Evolutionary conservation across 2,797 vertebrate genomes (phyloP).

Genomic region (Glossophaga mutica): DNA sequence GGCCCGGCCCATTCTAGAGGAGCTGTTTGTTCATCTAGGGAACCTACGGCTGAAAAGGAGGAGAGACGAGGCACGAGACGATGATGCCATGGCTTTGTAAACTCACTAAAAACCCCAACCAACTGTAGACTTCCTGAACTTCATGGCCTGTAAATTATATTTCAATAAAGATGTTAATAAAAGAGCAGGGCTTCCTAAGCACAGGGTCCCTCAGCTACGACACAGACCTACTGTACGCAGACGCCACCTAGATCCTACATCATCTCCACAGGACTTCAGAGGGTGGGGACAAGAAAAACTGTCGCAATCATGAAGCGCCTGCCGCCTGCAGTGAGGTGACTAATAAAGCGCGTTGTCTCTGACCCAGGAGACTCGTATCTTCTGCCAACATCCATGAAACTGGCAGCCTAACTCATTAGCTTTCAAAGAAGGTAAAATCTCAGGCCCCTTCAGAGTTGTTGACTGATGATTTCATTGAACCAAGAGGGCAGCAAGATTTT

Average conservation of each 20-base stretch:
- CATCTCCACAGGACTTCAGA: background rate
- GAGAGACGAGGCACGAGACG: background rate
- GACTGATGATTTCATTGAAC: background rate
- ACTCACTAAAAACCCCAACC: background rate
- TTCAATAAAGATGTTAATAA: background rate
- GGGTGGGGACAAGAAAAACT: background rate
- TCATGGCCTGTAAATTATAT: background rate
- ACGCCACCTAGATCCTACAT: background rate
- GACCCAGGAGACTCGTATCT: background rate
- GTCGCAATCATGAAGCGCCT: background rate
- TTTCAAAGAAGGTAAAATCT: background rate
- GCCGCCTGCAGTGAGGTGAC: background rate
- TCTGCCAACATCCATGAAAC: background rate
- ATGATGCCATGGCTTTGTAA: background rate
- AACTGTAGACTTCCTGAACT: background rate
- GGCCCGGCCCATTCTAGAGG: background rate
- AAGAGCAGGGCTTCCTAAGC: background rate
- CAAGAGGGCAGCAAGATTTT: background rate
- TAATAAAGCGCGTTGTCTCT: background rate
- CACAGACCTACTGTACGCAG: background rate
- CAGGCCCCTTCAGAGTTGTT: background rate
- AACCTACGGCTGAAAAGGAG: background rate
- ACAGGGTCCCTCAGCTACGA: background rate
- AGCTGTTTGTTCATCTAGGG: background rate
- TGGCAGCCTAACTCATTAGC: background rate